These are phyloP conservation scores for Epinephelus malabaricus DNA, from an alignment of 2,797 vertebrate species.

Conservation along the genomic window DNA sequence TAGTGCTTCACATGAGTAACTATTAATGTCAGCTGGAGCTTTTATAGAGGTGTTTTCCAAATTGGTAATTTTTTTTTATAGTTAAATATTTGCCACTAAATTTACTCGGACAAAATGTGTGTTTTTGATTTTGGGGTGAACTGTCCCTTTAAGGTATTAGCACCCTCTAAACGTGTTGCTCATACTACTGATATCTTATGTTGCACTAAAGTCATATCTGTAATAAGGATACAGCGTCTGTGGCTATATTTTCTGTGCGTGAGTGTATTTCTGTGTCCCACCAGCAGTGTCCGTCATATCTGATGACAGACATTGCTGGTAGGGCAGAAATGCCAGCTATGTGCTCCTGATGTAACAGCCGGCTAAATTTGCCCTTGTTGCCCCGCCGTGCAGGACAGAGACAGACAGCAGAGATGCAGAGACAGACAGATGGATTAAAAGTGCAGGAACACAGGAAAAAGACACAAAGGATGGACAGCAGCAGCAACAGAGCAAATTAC, in stretches of 20 bases:
- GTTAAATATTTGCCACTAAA: too few relatives aligned
- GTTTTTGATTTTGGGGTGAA: too few relatives aligned
- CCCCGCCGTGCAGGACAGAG: constrained; percentile 33
- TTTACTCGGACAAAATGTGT: too few relatives aligned
- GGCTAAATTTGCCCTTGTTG: constrained; percentile 74
- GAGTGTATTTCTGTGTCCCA: constrained; percentile 64
- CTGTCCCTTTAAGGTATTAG: not conserved
- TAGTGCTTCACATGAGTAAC: not conserved
- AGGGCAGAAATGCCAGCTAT: constrained; percentile 78
- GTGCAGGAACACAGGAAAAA: constrained; percentile 10
- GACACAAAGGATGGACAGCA: not conserved
- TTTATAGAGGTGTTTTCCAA: too few relatives aligned
- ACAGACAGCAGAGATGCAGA: constrained; percentile 40
- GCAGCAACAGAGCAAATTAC: not conserved
- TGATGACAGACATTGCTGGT: constrained; percentile 73
- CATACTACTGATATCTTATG: not conserved
- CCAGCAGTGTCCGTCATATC: constrained; percentile 40
- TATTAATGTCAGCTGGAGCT: constrained; percentile 6
- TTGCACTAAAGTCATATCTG: constrained; percentile 5
- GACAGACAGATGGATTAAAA: constrained; percentile 23
- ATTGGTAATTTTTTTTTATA: too few relatives aligned
- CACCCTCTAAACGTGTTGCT: not conserved
- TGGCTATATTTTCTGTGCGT: constrained; percentile 19
- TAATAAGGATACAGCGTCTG: constrained; percentile 20
- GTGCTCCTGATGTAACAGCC: constrained; percentile 63